Conservation (phyloP, 2,888 invertebrate species). For the Pterostichus niger region DNA sequence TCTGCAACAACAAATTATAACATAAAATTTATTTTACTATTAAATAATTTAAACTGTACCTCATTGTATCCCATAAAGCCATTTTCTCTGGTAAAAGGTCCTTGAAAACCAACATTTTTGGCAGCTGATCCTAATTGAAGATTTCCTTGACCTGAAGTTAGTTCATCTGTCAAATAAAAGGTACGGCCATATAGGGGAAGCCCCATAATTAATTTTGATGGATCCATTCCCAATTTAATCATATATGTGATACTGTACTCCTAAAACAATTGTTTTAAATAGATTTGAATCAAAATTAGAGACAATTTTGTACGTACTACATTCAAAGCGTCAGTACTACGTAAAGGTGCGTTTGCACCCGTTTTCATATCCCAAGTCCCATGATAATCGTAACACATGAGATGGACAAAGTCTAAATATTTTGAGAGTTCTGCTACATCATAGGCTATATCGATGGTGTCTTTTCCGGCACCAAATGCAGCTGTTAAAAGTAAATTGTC, state of each 20-base stretch:
- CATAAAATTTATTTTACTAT: constrained; percentile 36
- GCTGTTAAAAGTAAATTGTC: constrained; percentile 87
- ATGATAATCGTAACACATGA: constrained; percentile 95
- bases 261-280: constrained; percentile 75
- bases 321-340: constrained; percentile 81
- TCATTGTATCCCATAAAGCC: constrained; percentile 95
- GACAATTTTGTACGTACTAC: constrained; percentile 80
- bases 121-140: constrained; percentile 80
- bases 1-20: constrained; percentile 77
- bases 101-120: constrained; percentile 84
- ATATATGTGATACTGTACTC: constrained; percentile 88
- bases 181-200: constrained; percentile 92
- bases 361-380: constrained; percentile 89
- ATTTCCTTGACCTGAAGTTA: constrained; percentile 71
- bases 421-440: constrained; percentile 85
- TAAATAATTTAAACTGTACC: constrained; percentile 76
- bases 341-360: constrained; percentile 89
- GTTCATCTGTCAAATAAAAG: constrained; percentile 79
- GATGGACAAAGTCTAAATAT: constrained; percentile 86
- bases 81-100: constrained; percentile 87
- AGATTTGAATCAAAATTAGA: constrained; percentile 2
- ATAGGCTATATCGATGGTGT: constrained; percentile 88
- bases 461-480: constrained; percentile 88
- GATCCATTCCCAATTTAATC: constrained; percentile 85
- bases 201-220: constrained; percentile 89